Conservation (phyloP, 2,113 vertebrate species). For the Prunella fulvescens region DNA sequence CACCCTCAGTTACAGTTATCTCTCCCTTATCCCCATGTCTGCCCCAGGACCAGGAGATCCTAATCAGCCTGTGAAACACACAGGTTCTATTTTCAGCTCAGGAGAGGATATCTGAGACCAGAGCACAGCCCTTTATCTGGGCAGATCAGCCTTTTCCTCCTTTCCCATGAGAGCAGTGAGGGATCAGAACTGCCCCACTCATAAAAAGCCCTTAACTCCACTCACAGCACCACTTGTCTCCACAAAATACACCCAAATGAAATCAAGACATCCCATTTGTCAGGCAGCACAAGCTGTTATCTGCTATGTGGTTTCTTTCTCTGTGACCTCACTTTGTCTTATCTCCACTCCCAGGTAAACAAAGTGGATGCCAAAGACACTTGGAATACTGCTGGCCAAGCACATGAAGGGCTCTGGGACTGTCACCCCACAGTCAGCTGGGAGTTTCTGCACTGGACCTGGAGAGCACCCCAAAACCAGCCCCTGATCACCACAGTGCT, state of each 20-base stretch:
- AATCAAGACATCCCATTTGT: background rate
- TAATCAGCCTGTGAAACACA: slow-evolving; percentile 16
- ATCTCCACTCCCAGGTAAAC: background rate
- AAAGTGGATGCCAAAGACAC: rapidly evolving
- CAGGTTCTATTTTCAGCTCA: slow-evolving; percentile 9
- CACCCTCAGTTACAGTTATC: background rate
- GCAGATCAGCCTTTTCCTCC: background rate
- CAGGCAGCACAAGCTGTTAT: background rate
- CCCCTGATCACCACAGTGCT: background rate
- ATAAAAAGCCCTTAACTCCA: background rate
- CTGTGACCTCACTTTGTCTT: background rate
- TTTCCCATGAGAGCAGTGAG: background rate
- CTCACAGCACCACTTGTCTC: background rate
- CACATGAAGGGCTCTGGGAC: background rate
- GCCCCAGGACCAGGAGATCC: background rate
- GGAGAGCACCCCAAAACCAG: background rate
- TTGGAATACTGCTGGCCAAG: background rate
- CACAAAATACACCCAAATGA: background rate
- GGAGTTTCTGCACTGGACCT: background rate
- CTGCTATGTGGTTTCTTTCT: background rate
- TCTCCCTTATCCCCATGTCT: background rate
- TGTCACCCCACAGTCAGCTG: background rate
- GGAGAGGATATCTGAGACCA: background rate
- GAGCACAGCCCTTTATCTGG: background rate
- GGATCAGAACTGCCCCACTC: background rate